Evolutionary conservation across 2,113 vertebrate genomes (phyloP).

Genomic region (Theristicus caerulescens): DNA sequence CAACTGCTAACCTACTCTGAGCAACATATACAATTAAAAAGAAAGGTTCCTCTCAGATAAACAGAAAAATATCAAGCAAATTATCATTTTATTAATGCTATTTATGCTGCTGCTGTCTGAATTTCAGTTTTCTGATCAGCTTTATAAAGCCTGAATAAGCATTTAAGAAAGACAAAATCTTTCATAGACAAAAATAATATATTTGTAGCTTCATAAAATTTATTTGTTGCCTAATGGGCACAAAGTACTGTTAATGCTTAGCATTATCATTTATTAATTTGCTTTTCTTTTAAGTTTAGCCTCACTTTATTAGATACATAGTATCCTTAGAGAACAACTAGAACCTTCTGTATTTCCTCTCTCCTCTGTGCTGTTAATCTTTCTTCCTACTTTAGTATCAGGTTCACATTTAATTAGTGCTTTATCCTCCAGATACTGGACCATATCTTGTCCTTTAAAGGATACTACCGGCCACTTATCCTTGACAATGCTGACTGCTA

Average conservation of each 20-base stretch:
- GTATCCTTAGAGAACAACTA: neutral
- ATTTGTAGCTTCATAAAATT: neutral
- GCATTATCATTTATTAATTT: neutral
- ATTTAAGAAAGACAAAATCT: neutral
- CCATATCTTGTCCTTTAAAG: neutral
- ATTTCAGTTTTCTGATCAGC: neutral
- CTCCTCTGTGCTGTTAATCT: neutral
- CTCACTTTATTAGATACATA: neutral
- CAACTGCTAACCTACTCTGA: neutral
- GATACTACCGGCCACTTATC: neutral
- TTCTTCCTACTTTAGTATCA: neutral
- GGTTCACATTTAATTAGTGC: conserved; percentile 1
- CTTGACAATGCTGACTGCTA: neutral
- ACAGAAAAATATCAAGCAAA: neutral
- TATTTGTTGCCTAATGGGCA: neutral
- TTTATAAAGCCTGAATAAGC: neutral
- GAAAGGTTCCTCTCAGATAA: neutral
- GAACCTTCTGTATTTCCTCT: neutral
- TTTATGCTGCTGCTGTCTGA: neutral
- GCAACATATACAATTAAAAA: neutral
- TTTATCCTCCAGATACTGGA: neutral
- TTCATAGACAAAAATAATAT: neutral
- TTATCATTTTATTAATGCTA: neutral
- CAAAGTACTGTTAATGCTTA: neutral
- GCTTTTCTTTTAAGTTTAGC: neutral